phyloP scores from a whole-genome alignment of 2,888 invertebrate genomes.

The Tetragonisca angustula region DNA sequence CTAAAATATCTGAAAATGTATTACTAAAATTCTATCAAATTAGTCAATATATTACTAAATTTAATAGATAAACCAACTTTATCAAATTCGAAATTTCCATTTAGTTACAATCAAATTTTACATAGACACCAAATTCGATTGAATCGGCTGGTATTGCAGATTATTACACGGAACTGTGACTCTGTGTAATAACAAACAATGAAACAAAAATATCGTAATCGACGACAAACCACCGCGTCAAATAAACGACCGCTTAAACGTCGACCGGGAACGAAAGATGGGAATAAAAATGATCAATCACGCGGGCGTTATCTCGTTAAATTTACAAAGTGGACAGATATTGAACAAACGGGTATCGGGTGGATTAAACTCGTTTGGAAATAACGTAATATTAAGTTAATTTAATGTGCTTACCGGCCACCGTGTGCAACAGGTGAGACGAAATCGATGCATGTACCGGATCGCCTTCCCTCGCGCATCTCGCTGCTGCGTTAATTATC shows the following conservation, averaged over 20 bases:
- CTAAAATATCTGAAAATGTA: too few relatives aligned
- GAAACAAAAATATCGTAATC: neutral
- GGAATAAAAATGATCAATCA: neutral
- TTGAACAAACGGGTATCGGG: neutral
- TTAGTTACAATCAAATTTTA: neutral
- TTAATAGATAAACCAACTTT: too few relatives aligned
- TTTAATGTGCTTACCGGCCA: slow-evolving; percentile 71
- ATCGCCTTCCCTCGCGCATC: slow-evolving; percentile 80
- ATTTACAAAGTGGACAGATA: neutral
- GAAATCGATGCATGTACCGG: slow-evolving; percentile 76
- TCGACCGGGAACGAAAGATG: neutral
- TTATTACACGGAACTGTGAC: neutral
- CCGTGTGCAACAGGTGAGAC: slow-evolving; percentile 75
- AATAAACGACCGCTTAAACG: neutral
- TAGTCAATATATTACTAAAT: neutral
- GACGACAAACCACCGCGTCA: neutral
- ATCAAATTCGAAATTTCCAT: neutral
- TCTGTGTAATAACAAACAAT: accelerated
- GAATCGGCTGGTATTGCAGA: neutral
- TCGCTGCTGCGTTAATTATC: slow-evolving; percentile 75
- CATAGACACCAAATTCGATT: neutral
- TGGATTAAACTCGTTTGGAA: slow-evolving; percentile 29
- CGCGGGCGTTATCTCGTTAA: neutral
- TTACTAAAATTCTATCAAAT: too few relatives aligned
- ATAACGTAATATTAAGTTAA: slow-evolving; percentile 31